Evolutionary conservation across 2,113 vertebrate species (phyloP).

Genomic region (Pseudopipra pipra): DNA sequence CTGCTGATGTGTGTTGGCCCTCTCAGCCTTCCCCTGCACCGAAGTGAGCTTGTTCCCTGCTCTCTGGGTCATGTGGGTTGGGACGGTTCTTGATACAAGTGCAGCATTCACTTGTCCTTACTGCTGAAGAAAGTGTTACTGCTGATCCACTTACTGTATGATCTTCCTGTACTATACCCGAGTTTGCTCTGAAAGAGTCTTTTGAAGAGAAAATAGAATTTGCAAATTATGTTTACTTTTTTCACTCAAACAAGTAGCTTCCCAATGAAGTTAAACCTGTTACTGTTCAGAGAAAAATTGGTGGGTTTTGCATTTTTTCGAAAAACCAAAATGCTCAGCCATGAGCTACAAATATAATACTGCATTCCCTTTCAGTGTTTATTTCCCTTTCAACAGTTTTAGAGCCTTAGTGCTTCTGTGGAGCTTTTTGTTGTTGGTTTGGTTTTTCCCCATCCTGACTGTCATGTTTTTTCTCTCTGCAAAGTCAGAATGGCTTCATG

Average conservation of each 20-base stretch:
- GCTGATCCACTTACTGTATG: not conserved
- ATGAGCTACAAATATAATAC: not conserved
- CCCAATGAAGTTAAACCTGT: not conserved
- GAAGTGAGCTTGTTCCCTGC: not conserved
- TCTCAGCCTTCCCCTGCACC: not conserved
- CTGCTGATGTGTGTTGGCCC: not conserved
- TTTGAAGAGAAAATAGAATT: not conserved
- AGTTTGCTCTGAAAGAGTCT: not conserved
- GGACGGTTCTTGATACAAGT: not conserved
- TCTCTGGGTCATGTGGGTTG: not conserved
- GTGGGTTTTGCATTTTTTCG: not conserved
- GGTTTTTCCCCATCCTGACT: too few relatives aligned
- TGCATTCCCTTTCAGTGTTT: not conserved
- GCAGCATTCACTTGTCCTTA: not conserved
- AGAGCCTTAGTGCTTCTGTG: not conserved
- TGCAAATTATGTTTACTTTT: not conserved
- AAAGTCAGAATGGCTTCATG: not conserved
- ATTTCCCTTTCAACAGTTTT: not conserved
- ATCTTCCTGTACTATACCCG: not conserved
- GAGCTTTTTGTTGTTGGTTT: not conserved
- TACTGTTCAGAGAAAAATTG: not conserved
- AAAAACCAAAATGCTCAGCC: not conserved
- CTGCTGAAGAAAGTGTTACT: not conserved
- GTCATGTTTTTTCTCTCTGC: not conserved
- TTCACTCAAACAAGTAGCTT: not conserved